Evolutionary conservation across 2,888 invertebrate genomes (phyloP), one percentile per base, ranked within the genome.

Genomic region (Timema podura): DNA sequence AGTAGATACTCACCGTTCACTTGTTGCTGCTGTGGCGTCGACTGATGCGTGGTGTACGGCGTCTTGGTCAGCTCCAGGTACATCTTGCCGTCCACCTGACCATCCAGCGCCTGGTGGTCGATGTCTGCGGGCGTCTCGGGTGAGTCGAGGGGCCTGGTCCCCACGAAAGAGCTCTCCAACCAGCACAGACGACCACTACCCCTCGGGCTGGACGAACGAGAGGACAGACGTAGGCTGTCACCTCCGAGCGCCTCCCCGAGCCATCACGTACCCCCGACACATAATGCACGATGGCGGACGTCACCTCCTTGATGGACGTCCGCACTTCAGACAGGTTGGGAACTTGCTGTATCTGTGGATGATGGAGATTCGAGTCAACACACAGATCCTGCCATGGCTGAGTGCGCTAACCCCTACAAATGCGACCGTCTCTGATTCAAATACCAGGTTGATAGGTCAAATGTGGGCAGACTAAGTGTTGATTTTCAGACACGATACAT

Each of bases 161-260:
- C 92, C 73, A 92, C 91, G 81, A 96, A 96, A 74, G 94, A 94
- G 82, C 94, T 95, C 82, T 96, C 96, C 80, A 95, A 86, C 95
- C 96, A 95, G 81, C 91, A 92, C 77, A 93, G 81, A 78, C 88
- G 88, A 79, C 88, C 88, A 80, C 89, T 89, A 88, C 61, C 88
- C 81, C 73, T 85, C 83, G 10, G 85, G 81, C 72, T 72, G 65
- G 71, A 57, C 47, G 70, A 67, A 64, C 70, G 75, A 73, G 74
- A 76, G 71, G 75, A 76, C 75, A 68, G 76, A 70, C 73, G 70
- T 7, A 70, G 67, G 16, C 71, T 49, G 48, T 65, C 69, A 54
- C 66, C 69, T 13, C 49, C 49, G 48, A 45, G 48, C 30, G 15
- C 51, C 49, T 10, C 70, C 75, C 80, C 75, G 69, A 75, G 73